Evolutionary conservation across 2,888 invertebrate species (phyloP).

Genomic region (Zaprionus lineosus): DNA sequence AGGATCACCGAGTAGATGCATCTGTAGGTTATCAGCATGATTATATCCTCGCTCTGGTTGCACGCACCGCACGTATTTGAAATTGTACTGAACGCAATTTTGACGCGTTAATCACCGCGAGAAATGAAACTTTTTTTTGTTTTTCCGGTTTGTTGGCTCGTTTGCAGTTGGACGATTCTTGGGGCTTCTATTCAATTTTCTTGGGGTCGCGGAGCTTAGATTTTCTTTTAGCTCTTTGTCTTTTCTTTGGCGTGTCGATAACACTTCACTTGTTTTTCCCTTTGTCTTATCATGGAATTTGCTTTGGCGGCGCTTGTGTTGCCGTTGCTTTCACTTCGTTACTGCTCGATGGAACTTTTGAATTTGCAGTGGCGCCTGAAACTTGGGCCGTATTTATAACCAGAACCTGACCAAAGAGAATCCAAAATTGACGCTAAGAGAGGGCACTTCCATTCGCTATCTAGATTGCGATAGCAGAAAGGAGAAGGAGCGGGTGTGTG

Average conservation of each 20-base stretch:
- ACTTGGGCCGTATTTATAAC: constrained; percentile 51
- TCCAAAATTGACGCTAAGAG: neutral
- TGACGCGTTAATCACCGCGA: constrained; percentile 40
- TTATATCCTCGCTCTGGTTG: constrained; percentile 69
- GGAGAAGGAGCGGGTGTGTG: no score
- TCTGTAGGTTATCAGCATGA: constrained; percentile 70
- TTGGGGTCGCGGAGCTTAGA: neutral
- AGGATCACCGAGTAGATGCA: constrained; percentile 67
- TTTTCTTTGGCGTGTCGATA: constrained; percentile 60
- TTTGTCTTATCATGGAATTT: constrained; percentile 64
- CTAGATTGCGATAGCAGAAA: no score
- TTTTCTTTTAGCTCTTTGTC: constrained; percentile 38
- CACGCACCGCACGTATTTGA: constrained; percentile 67
- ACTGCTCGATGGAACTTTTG: constrained; percentile 41
- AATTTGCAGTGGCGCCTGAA: constrained; percentile 41
- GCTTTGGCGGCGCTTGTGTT: constrained; percentile 40
- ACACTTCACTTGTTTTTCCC: constrained; percentile 68
- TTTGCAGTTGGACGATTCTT: neutral
- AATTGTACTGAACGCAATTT: constrained; percentile 56
- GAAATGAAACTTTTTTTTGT: neutral
- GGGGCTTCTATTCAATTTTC: neutral
- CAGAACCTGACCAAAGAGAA: constrained; percentile 13
- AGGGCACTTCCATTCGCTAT: constrained; percentile 22
- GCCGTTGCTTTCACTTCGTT: constrained; percentile 47
- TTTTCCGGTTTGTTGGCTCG: neutral